A percentile compares a stretch with the other conserved stretches of the same genome.
Conservation (phyloP, 1,140 invertebrate genomes). For the Battus philenor region DNA sequence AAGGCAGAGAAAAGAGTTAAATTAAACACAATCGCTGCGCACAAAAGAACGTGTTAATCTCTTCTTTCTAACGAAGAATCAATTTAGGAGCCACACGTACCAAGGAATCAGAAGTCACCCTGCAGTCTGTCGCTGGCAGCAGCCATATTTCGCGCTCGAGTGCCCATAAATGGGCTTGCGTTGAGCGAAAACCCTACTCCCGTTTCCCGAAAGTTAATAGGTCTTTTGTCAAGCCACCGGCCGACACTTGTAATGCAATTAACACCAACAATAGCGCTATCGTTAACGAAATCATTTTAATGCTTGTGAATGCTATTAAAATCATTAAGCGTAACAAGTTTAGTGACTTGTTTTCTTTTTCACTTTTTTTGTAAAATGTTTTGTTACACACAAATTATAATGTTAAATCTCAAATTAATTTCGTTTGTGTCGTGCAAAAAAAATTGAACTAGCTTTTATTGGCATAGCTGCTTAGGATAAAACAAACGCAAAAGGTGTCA, state of each 20-base stretch:
- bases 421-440: too few relatives aligned
- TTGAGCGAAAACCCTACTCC: constrained; percentile 54
- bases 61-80: constrained; percentile 44
- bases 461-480: too few relatives aligned
- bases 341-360: constrained; percentile 1
- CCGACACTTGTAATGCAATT: constrained; percentile 72
- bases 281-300: constrained; percentile 67
- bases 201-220: constrained; percentile 68
- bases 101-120: constrained; percentile 39
- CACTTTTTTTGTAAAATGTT: too few relatives aligned
- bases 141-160: constrained; percentile 65
- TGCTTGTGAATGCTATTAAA: constrained; percentile 29
- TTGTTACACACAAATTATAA: too few relatives aligned
- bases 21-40: constrained; percentile 43
- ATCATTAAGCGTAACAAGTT: constrained; percentile 15
- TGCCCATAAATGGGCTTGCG: constrained; percentile 38
- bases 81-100: constrained; percentile 23
- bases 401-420: too few relatives aligned
- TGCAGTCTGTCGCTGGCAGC: constrained; percentile 55
- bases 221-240: constrained; percentile 58
- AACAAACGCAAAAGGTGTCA: too few relatives aligned
- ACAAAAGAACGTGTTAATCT: constrained; percentile 64
- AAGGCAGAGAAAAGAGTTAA: constrained; percentile 61
- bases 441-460: too few relatives aligned
- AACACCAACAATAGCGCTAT: constrained; percentile 62